Conservation (phyloP, 2,113 vertebrate genomes). For the Oxyura jamaicensis region DNA sequence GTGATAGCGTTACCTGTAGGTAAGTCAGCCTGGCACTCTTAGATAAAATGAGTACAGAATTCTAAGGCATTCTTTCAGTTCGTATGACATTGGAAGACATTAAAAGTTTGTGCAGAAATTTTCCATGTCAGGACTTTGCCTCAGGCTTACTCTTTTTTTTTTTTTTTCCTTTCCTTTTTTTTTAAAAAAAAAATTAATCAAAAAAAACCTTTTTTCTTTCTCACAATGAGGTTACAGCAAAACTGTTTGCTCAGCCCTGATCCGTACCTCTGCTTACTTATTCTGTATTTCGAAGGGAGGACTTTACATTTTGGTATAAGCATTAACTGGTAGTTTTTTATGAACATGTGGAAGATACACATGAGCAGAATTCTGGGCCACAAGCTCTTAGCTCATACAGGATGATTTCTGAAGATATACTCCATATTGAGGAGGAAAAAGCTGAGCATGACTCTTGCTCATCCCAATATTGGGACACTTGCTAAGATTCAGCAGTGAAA, state of each 20-base stretch:
- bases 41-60: background rate
- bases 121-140: constrained; percentile 28
- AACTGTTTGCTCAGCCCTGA: background rate
- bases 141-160: background rate
- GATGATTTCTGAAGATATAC: background rate
- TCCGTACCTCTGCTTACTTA: background rate
- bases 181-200: background rate
- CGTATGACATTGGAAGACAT: background rate
- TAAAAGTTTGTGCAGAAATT: background rate
- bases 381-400: background rate
- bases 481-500: background rate
- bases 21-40: background rate
- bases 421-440: background rate
- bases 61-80: background rate
- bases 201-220: background rate
- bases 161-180: background rate
- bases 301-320: background rate
- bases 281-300: background rate
- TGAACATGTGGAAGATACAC: background rate
- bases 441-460: background rate
- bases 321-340: background rate
- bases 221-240: background rate
- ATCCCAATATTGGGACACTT: background rate
- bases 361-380: background rate
- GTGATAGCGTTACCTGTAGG: background rate